These are phyloP conservation scores for Agrilus cyanescens DNA, from an alignment of 2,888 invertebrate species.

Conservation along the genomic window DNA sequence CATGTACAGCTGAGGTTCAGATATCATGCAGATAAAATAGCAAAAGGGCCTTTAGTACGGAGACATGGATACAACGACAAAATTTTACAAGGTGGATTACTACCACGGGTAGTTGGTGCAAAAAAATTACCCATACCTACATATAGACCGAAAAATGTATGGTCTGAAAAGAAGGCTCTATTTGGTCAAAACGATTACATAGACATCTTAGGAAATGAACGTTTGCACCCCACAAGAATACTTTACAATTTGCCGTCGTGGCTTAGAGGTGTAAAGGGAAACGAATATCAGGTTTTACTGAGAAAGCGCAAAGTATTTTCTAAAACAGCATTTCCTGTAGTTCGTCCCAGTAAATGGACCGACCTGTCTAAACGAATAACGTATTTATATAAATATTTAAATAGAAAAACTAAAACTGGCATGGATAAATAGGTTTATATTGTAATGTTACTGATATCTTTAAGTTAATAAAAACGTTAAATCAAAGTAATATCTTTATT, in stretches of 20 bases:
- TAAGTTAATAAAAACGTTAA: no score
- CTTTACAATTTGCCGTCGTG: slow-evolving; percentile 79
- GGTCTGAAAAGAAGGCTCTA: slow-evolving; percentile 66
- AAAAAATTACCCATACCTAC: slow-evolving; percentile 50
- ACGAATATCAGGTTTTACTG: slow-evolving; percentile 68
- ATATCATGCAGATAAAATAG: slow-evolving; percentile 50
- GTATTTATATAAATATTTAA: slow-evolving; percentile 65
- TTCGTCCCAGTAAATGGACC: slow-evolving; percentile 68
- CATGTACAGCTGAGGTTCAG: slow-evolving; percentile 36
- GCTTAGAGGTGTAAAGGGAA: slow-evolving; percentile 79
- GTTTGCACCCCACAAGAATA: slow-evolving; percentile 69
- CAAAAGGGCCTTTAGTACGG: slow-evolving; percentile 46
- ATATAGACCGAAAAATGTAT: slow-evolving; percentile 61
- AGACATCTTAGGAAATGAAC: slow-evolving; percentile 82
- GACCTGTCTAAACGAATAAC: slow-evolving; percentile 60
- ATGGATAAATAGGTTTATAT: slow-evolving; percentile 13
- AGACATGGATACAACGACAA: slow-evolving; percentile 60
- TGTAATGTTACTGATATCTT: no score
- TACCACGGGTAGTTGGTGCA: slow-evolving; percentile 51
- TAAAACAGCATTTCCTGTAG: slow-evolving; percentile 43
- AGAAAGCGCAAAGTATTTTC: slow-evolving; percentile 58
- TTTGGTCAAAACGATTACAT: slow-evolving; percentile 97
- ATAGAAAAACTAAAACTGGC: slow-evolving; percentile 67
- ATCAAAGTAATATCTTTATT: no score
- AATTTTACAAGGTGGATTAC: slow-evolving; percentile 51